Base-by-base conservation (phyloP, 64 coral and sea anemone genomes). In the Hydrozoanthus tunicans region DNA sequence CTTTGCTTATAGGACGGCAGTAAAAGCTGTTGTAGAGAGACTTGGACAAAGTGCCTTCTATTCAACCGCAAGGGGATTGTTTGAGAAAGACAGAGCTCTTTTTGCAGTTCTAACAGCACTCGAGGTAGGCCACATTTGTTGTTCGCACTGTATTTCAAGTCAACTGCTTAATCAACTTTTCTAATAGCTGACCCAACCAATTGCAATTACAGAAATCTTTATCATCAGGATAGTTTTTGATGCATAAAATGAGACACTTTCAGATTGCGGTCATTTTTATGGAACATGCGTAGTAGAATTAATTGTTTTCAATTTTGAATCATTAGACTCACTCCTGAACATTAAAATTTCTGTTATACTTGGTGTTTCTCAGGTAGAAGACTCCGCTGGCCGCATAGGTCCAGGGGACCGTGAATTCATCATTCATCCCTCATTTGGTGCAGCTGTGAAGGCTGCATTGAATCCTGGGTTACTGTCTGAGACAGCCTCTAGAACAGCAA, bases 21-120 rank as follows among this genome's bases (percentile, higher is more conserved):
- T 98, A 58, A 98, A 98, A 64, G 96, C 96, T 64, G 96, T 98
- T 20, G 96, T 95, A 59, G 96, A 98, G 75, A 92, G 96, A 60
- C 69, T 98, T 25, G 94, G 92, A 24, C 92, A 95, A 55, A 98
- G 92, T 57, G 94, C 96, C n/a, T 98, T 98, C 79, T 98, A 90
- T 24, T 93, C 94, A 9, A 78, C 94, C 67, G 94, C 92, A 32
- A 85, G 94, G 77, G 89, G 90, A 6, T 77, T 98, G 15, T 93
- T 95, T 89, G 96, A 98, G 64, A 94, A 89, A 73, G 96, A 98
- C 84, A 91, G 94, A 53, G 56, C 90, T 11, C 61, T 95, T 13
- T 95, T 98, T 86, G 91, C 96, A 51, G 27, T 98, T n/a, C 82
- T 98, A 6, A 93, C 82, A 17, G 96, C 94, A 27, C 72, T 98